Percentiles rank a stretch among this genome's conserved stretches.
phyloP scores from a whole-genome alignment of 2,797 vertebrate genomes.

The Mormyrops boulengeri region DNA sequence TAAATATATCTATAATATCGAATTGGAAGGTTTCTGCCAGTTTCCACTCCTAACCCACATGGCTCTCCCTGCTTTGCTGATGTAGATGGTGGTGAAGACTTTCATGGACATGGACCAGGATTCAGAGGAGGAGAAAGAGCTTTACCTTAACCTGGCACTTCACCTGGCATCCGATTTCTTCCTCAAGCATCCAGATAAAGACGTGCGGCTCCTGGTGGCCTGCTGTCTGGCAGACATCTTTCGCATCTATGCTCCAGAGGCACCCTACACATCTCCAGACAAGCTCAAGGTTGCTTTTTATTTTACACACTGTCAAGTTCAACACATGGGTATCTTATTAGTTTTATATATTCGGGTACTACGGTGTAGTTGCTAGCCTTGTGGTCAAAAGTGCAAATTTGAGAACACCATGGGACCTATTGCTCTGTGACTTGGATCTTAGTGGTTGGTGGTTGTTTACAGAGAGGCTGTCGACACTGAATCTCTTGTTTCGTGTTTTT shows the following conservation, averaged over 20 bases:
- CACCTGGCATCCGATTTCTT: constrained; percentile 98
- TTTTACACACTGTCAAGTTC: neutral
- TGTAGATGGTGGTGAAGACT: constrained; percentile 97
- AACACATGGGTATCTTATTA: neutral
- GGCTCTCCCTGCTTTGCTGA: constrained; percentile 16
- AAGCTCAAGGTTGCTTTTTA: constrained; percentile 79
- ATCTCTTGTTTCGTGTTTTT: constrained; percentile 37
- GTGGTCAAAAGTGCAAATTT: neutral
- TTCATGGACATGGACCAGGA: constrained; percentile 99
- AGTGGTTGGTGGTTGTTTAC: neutral
- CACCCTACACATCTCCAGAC: constrained; percentile 92
- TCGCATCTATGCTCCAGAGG: constrained; percentile 94
- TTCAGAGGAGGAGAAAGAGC: constrained; percentile 96
- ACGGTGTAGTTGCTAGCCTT: neutral
- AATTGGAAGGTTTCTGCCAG: neutral
- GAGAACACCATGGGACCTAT: neutral
- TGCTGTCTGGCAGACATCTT: constrained; percentile 98
- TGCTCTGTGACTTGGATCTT: neutral
- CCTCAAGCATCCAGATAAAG: constrained; percentile 96
- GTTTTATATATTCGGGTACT: neutral
- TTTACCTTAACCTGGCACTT: constrained; percentile 90
- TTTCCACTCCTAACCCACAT: neutral
- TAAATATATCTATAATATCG: neutral
- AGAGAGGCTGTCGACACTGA: neutral
- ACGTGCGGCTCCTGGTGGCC: constrained; percentile 90